phyloP scores from a whole-genome alignment of 2,113 vertebrate species.

The Vulpes ferrilata region DNA sequence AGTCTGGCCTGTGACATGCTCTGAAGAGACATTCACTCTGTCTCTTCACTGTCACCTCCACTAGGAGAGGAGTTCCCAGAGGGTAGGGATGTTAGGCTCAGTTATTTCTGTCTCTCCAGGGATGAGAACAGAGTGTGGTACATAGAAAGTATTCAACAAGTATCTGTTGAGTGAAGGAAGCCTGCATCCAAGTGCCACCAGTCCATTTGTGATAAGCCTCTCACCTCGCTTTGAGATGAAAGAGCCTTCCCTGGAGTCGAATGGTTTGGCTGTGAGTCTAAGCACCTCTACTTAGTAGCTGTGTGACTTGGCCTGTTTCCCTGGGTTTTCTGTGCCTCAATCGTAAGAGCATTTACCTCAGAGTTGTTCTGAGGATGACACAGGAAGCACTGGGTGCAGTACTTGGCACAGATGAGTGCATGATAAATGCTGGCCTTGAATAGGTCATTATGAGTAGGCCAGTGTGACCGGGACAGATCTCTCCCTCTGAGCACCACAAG shows the following conservation, averaged over 20 bases:
- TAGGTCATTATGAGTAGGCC: neutral
- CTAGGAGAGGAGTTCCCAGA: neutral
- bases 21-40: too few species aligned
- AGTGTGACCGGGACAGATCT: rapidly evolving
- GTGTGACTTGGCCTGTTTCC: neutral
- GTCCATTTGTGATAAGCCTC: rapidly evolving
- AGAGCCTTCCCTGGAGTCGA: neutral
- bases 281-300: rapidly evolving
- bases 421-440: neutral
- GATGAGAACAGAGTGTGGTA: neutral
- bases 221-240: rapidly evolving
- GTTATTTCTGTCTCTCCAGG: neutral
- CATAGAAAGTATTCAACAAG: neutral
- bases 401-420: rapidly evolving
- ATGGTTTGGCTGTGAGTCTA: too few species aligned
- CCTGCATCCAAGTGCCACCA: rapidly evolving
- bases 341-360: rapidly evolving
- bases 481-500: neutral
- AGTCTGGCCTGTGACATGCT: neutral
- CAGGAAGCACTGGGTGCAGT: rapidly evolving
- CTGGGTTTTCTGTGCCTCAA: neutral
- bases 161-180: neutral
- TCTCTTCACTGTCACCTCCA: neutral
- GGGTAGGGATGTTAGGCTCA: neutral
- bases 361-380: neutral